Conservation (phyloP, 1,140 invertebrate species). For the Hylaeus volcanicus region DNA sequence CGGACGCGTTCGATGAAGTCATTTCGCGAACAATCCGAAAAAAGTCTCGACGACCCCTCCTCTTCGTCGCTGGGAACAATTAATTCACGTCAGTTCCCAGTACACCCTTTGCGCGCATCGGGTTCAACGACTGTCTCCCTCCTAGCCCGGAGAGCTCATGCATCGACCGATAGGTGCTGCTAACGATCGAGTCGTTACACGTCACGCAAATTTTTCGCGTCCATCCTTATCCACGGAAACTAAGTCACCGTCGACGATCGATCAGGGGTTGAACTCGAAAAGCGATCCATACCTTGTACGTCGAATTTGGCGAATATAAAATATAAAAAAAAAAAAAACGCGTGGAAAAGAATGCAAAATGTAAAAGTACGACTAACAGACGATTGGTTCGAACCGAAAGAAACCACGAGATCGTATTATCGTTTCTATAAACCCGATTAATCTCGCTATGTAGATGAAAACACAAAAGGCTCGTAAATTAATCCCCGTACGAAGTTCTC, state of each 20-base stretch:
- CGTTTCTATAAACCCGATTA: too few relatives aligned
- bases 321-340: too few relatives aligned
- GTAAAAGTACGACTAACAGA: too few relatives aligned
- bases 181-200: background rate
- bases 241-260: background rate
- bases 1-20: slow-evolving; percentile 21
- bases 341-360: too few relatives aligned
- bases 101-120: background rate
- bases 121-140: slow-evolving; percentile 24
- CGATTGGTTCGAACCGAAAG: too few relatives aligned
- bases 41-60: slow-evolving; percentile 17
- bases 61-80: slow-evolving; percentile 4
- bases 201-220: background rate
- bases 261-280: too few relatives aligned
- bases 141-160: background rate
- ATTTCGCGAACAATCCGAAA: slow-evolving; percentile 13
- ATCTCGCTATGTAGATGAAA: slow-evolving; percentile 10
- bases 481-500: slow-evolving; percentile 17
- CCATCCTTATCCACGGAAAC: background rate
- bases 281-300: too few relatives aligned
- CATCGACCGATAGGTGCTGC: background rate
- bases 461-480: slow-evolving; percentile 19
- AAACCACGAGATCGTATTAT: too few relatives aligned
- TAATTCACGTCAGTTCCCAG: slow-evolving; percentile 34
- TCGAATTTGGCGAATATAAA: too few relatives aligned